Percentiles rank a stretch among this genome's conserved stretches.
Evolutionary conservation across 2,888 invertebrate genomes (phyloP).

Genomic region (Nysson spinosus): DNA sequence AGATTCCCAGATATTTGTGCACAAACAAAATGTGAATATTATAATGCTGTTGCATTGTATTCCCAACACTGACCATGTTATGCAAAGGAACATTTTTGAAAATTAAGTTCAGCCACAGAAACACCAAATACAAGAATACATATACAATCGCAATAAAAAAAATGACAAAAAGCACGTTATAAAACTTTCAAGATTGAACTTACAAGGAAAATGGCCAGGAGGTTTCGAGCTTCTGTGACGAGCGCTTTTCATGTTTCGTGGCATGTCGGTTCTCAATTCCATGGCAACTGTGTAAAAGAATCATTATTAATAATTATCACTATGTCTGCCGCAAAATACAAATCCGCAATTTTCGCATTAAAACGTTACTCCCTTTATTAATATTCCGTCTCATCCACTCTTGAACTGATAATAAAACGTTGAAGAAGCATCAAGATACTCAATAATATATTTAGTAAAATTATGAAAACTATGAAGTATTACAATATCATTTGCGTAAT

Average conservation of each 20-base stretch:
- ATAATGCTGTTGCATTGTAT: too few species aligned
- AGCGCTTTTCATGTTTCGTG: slow-evolving; percentile 75
- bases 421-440: neutral
- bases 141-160: slow-evolving; percentile 3
- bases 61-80: too few species aligned
- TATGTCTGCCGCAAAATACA: neutral
- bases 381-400: too few species aligned
- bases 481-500: too few species aligned
- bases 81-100: too few species aligned
- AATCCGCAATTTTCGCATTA: neutral
- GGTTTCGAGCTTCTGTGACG: slow-evolving; percentile 76
- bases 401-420: too few species aligned
- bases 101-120: too few species aligned
- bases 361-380: too few species aligned
- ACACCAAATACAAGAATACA: neutral
- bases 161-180: neutral
- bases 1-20: too few species aligned
- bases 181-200: slow-evolving; percentile 59
- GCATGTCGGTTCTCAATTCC: slow-evolving; percentile 75
- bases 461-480: neutral
- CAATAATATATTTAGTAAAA: neutral
- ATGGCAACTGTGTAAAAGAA: slow-evolving; percentile 72
- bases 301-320: slow-evolving; percentile 35
- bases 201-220: slow-evolving; percentile 77
- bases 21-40: too few species aligned